Conservation (phyloP, 2,888 invertebrate genomes). For the Oscheius sp. region DNA sequence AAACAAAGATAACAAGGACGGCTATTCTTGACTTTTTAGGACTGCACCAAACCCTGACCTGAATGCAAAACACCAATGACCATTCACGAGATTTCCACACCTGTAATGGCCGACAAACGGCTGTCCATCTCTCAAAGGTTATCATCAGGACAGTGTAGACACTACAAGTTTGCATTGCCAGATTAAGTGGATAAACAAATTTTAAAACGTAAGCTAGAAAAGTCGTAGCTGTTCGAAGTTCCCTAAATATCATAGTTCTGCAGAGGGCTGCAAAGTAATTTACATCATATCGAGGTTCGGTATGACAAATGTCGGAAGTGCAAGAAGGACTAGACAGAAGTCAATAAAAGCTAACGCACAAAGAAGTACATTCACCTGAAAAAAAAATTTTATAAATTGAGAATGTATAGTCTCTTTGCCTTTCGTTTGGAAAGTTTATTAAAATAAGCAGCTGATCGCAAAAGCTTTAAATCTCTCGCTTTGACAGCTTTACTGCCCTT, state of each 20-base stretch:
- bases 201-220: conserved; percentile 62
- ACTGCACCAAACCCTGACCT: conserved; percentile 67
- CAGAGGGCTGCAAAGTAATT: no score
- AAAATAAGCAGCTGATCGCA: no score
- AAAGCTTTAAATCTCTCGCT: no score
- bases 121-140: conserved; percentile 67
- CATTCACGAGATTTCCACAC: conserved; percentile 31
- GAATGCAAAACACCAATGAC: neutral
- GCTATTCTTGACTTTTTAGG: conserved; percentile 61
- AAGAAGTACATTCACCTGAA: conserved; percentile 60
- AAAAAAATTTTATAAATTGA: neutral
- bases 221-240: conserved; percentile 35
- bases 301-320: conserved; percentile 66
- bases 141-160: conserved; percentile 67
- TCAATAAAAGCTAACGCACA: conserved; percentile 65
- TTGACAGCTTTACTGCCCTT: no score
- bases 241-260: conserved; percentile 12
- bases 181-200: conserved; percentile 64
- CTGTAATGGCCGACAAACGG: conserved; percentile 66
- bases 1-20: conserved; percentile 55
- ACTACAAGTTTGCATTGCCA: conserved; percentile 66
- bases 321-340: conserved; percentile 59
- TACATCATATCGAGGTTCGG: conserved; percentile 60
- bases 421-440: neutral
- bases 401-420: neutral